Evolutionary conservation across 2,113 vertebrate genomes (phyloP).

Genomic region (Emydura subglobosa): DNA sequence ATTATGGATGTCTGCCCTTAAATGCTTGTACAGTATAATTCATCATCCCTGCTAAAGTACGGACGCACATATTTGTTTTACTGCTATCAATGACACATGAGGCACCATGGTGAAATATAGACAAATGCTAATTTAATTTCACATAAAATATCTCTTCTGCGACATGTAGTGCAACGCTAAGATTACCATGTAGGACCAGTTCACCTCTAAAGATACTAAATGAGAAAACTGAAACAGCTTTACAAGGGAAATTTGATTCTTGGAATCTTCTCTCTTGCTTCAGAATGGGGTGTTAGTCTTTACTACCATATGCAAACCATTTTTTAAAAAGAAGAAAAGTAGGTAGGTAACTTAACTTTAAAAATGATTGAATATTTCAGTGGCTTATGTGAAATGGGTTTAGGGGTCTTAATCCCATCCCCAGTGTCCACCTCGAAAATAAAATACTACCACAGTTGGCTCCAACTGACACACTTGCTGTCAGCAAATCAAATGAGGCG

Average conservation of each 20-base stretch:
- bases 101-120: constrained; percentile 1
- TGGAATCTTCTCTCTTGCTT: background rate
- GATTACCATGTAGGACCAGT: background rate
- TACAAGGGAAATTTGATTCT: constrained; percentile 21
- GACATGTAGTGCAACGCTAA: background rate
- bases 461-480: background rate
- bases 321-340: background rate
- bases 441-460: background rate
- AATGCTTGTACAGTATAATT: background rate
- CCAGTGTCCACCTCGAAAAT: background rate
- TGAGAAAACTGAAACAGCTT: constrained; percentile 10
- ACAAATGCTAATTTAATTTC: constrained; percentile 41
- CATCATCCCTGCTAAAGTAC: background rate
- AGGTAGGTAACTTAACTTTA: background rate
- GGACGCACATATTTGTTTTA: background rate
- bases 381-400: background rate
- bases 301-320: background rate
- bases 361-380: background rate
- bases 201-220: constrained; percentile 23
- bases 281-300: background rate
- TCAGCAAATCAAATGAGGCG: background rate
- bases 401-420: background rate
- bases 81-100: background rate
- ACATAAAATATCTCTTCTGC: background rate
- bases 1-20: background rate